phyloP scores from a whole-genome alignment of 2,888 invertebrate species.

The Galeopsomyia nigrocyanea region DNA sequence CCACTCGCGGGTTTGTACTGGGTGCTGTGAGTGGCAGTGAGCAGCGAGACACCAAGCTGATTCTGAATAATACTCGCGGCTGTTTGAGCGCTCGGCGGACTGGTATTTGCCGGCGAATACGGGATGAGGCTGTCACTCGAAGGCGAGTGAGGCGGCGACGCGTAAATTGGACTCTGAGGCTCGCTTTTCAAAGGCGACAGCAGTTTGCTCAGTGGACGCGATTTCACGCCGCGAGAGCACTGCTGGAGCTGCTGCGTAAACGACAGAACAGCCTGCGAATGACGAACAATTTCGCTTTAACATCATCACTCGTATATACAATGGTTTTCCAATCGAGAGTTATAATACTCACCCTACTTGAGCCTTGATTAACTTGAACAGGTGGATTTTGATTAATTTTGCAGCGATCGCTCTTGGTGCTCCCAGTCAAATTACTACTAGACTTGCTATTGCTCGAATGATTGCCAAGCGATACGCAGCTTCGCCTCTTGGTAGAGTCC shows the following conservation, averaged over 20 bases:
- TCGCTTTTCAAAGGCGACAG: constrained; percentile 76
- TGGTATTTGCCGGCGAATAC: constrained; percentile 66
- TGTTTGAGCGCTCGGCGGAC: constrained; percentile 66
- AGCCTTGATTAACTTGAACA: constrained; percentile 55
- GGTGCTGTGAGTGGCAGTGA: constrained; percentile 63
- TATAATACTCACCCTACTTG: constrained; percentile 54
- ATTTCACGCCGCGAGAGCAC: constrained; percentile 78
- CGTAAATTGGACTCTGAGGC: constrained; percentile 82
- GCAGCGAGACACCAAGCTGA: constrained; percentile 64
- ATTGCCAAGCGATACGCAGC: constrained; percentile 75
- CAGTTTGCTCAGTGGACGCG: constrained; percentile 76
- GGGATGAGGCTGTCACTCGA: constrained; percentile 73
- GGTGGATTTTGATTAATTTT: constrained; percentile 66
- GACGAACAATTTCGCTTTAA: constrained; percentile 45
- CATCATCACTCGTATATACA: background rate
- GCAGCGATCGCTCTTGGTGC: constrained; percentile 74
- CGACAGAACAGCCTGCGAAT: constrained; percentile 77
- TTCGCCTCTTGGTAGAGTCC: constrained; percentile 70
- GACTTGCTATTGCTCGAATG: constrained; percentile 85
- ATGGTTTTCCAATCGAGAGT: background rate
- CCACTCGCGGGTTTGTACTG: constrained; percentile 62
- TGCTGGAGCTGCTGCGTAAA: constrained; percentile 95
- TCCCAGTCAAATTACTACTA: constrained; percentile 82
- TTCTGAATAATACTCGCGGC: constrained; percentile 67
- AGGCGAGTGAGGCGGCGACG: constrained; percentile 84